These are phyloP conservation scores for Morpho deidamia DNA, from an alignment of 2,888 invertebrate species.

Conservation along the genomic window DNA sequence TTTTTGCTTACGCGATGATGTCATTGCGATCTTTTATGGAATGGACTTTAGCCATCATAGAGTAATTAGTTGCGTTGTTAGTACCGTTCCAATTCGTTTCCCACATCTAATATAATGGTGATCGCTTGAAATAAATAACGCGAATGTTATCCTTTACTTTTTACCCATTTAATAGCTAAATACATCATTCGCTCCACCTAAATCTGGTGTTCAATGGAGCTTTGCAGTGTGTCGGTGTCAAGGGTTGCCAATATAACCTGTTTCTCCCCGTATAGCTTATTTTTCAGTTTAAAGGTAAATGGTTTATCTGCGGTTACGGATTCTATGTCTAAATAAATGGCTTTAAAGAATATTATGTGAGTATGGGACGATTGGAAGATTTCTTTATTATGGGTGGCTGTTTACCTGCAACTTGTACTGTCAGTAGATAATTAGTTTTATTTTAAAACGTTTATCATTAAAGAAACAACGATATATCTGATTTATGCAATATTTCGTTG, in stretches of 20 bases:
- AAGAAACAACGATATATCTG: no score
- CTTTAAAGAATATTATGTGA: slow-evolving; percentile 11
- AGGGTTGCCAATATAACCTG: slow-evolving; percentile 51
- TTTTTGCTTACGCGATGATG: no score
- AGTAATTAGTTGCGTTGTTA: no score
- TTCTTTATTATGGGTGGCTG: background rate
- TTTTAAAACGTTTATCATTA: no score
- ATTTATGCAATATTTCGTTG: no score
- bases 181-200: slow-evolving; percentile 1
- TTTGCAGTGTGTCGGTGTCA: slow-evolving; percentile 68
- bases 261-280: slow-evolving; percentile 23
- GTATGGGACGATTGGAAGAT: background rate
- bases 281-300: slow-evolving; percentile 19
- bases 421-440: no score
- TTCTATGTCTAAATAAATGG: slow-evolving; percentile 3
- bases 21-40: no score
- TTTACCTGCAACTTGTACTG: no score
- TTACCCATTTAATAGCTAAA: background rate
- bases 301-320: slow-evolving; percentile 21
- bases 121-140: background rate
- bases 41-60: no score
- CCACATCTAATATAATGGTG: no score
- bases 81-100: no score
- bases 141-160: background rate
- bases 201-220: slow-evolving; percentile 44